Evolutionary conservation across 2,113 vertebrate species (phyloP).

Genomic region (Petaurus breviceps): DNA sequence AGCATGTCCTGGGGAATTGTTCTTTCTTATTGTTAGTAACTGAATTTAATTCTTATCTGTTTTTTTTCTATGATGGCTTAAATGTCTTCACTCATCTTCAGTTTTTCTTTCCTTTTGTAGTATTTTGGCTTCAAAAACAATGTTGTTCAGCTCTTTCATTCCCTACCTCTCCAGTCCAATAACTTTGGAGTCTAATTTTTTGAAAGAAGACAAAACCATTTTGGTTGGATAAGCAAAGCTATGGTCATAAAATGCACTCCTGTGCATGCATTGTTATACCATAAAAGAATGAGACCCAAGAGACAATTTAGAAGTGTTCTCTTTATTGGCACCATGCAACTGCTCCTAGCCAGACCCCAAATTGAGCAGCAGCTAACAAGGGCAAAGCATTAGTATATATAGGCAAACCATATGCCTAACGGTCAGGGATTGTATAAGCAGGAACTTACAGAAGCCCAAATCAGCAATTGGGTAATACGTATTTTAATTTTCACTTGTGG

Average conservation of each 20-base stretch:
- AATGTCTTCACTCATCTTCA: background rate
- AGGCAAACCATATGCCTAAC: no score
- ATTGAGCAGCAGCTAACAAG: no score
- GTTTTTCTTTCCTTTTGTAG: slow-evolving; percentile 8
- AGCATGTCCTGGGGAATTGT: background rate
- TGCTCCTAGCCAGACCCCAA: no score
- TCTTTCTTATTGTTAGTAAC: background rate
- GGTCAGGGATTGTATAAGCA: no score
- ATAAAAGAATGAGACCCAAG: no score
- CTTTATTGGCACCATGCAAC: no score
- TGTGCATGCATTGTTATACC: background rate
- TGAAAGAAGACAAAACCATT: slow-evolving; percentile 13
- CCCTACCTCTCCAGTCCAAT: background rate
- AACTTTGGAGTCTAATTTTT: background rate
- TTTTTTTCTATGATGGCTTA: background rate
- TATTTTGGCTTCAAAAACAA: background rate
- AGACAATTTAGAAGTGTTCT: no score
- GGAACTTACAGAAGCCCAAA: no score
- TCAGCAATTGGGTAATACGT: no score
- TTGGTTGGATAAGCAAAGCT: slow-evolving; percentile 32
- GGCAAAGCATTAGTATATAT: no score
- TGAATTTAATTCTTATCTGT: slow-evolving; percentile 18
- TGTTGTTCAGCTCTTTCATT: background rate
- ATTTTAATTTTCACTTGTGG: no score
- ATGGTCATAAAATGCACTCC: background rate